phyloP scores from a whole-genome alignment of 1,140 invertebrate genomes.

The Papilio polyxenes region DNA sequence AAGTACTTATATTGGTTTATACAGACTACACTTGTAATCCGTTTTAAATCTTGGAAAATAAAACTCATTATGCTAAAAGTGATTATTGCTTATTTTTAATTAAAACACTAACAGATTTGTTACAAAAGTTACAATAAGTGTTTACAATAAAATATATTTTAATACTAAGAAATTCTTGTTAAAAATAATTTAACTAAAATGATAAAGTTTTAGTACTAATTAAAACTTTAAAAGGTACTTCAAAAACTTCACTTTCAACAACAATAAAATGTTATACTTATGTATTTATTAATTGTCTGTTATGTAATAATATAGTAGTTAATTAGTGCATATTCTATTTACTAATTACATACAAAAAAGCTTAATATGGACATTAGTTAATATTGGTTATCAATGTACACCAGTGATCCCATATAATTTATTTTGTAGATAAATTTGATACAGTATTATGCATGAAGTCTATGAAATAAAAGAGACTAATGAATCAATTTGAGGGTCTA shows the following conservation, averaged over 20 bases:
- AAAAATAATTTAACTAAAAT: too few species aligned
- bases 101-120: neutral
- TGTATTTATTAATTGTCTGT: neutral
- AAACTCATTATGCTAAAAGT: conserved; percentile 1
- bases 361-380: too few species aligned
- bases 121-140: neutral
- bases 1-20: neutral
- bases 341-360: too few species aligned
- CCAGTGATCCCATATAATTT: too few species aligned
- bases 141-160: too few species aligned
- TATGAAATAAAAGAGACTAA: neutral
- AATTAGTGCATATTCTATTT: too few species aligned
- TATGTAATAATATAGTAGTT: neutral
- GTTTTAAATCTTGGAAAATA: neutral
- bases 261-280: neutral
- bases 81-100: neutral
- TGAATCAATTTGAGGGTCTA: conserved; percentile 15
- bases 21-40: neutral
- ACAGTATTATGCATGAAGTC: too few species aligned
- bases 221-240: neutral
- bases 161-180: too few species aligned
- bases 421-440: too few species aligned
- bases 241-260: neutral
- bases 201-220: neutral
- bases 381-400: too few species aligned